phyloP scores from a whole-genome alignment of 1,140 invertebrate species.

The Heliothis subflexa region DNA sequence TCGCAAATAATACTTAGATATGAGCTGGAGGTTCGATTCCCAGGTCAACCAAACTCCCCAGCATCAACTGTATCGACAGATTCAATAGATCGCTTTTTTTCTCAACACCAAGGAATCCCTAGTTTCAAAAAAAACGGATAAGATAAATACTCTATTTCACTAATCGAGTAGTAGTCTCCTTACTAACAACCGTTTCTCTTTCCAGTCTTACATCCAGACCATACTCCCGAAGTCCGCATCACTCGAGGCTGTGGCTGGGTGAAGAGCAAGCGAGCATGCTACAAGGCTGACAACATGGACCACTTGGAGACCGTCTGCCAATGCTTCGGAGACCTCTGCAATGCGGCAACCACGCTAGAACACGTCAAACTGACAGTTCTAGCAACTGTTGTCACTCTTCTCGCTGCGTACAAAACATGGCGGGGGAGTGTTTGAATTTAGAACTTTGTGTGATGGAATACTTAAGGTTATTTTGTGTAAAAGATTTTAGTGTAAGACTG shows the following conservation, averaged over 20 bases:
- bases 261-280: constrained; percentile 75
- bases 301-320: constrained; percentile 85
- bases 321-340: constrained; percentile 85
- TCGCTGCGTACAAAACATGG: constrained; percentile 50
- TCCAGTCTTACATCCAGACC: constrained; percentile 66
- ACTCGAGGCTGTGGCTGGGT: constrained; percentile 84
- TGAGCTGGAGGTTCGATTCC: too few species aligned
- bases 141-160: too few species aligned
- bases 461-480: background rate
- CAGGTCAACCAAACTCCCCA: too few species aligned
- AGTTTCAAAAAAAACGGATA: too few species aligned
- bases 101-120: too few species aligned
- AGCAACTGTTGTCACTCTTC: constrained; percentile 48
- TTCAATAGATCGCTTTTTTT: too few species aligned
- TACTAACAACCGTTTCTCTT: background rate
- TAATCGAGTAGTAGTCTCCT: too few species aligned
- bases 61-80: too few species aligned
- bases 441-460: background rate
- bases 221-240: constrained; percentile 72
- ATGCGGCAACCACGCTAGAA: constrained; percentile 63
- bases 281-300: constrained; percentile 83
- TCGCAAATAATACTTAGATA: too few species aligned
- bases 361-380: constrained; percentile 55
- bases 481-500: background rate
- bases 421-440: constrained; percentile 9